These are phyloP conservation scores for Hemiscyllium ocellatum DNA, from an alignment of 2,113 vertebrate species.

Conservation along the genomic window DNA sequence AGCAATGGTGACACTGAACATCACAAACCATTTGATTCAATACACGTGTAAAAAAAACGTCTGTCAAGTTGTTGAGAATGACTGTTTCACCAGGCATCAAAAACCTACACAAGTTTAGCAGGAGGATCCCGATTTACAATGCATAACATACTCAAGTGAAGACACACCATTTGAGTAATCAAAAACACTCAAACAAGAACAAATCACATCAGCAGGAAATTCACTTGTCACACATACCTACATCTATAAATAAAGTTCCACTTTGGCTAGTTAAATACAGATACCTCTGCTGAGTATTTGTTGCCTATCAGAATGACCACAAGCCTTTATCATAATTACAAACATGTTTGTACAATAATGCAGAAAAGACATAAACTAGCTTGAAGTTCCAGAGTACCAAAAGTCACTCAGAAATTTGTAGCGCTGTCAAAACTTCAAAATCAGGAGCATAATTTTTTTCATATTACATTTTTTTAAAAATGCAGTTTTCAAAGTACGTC, in stretches of 20 bases:
- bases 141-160: slow-evolving; percentile 60
- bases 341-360: background rate
- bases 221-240: slow-evolving; percentile 49
- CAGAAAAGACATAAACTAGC: slow-evolving; percentile 14
- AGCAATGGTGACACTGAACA: background rate
- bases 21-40: background rate
- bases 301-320: background rate
- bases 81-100: slow-evolving; percentile 36
- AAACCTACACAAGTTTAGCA: slow-evolving; percentile 50
- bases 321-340: background rate
- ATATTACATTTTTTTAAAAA: background rate
- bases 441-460: background rate
- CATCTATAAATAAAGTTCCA: slow-evolving; percentile 59
- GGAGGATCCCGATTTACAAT: slow-evolving; percentile 66
- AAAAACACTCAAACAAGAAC: slow-evolving; percentile 56
- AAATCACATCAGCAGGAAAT: slow-evolving; percentile 67
- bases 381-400: background rate
- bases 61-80: background rate
- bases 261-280: slow-evolving; percentile 53
- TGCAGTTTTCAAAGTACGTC: background rate
- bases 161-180: slow-evolving; percentile 56
- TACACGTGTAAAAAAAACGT: background rate
- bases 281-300: slow-evolving; percentile 21
- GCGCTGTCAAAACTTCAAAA: background rate
- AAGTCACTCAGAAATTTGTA: background rate